phyloP scores from a whole-genome alignment of 1,140 invertebrate genomes.

The Aphidius gifuensis region DNA sequence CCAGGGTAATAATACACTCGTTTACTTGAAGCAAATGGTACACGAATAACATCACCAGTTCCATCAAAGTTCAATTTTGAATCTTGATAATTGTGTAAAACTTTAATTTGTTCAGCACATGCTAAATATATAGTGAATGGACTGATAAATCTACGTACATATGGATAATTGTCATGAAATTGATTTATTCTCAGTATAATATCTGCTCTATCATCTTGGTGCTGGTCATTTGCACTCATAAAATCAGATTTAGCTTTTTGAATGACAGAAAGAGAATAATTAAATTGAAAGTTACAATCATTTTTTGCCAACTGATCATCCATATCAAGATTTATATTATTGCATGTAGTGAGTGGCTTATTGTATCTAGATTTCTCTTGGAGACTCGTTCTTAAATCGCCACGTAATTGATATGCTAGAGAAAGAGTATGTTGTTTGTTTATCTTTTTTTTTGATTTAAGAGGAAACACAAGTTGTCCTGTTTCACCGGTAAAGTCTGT shows the following conservation, averaged over 20 bases:
- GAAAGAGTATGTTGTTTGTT: too few relatives aligned
- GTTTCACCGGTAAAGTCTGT: too few relatives aligned
- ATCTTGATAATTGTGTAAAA: slow-evolving; percentile 6
- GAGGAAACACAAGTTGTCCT: too few relatives aligned
- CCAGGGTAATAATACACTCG: slow-evolving; percentile 19
- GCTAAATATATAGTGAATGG: slow-evolving; percentile 17
- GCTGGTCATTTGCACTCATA: neutral
- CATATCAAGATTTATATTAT: neutral
- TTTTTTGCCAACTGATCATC: neutral
- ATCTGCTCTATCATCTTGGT: slow-evolving; percentile 11
- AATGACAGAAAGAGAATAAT: neutral
- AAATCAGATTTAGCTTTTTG: slow-evolving; percentile 11
- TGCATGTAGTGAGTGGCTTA: neutral
- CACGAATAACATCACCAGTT: slow-evolving; percentile 18
- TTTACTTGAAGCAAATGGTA: slow-evolving; percentile 12
- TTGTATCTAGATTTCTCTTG: too few relatives aligned
- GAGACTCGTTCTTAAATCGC: too few relatives aligned
- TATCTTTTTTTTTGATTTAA: too few relatives aligned
- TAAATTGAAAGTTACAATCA: neutral
- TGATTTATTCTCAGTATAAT: slow-evolving; percentile 3
- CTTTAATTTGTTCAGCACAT: slow-evolving; percentile 1
- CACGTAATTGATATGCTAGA: too few relatives aligned
- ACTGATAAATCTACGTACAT: slow-evolving; percentile 1
- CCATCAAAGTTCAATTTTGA: slow-evolving; percentile 22
- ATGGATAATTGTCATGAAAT: neutral